Conservation (phyloP, 2,888 invertebrate genomes). For the Tridacna gigas region DNA sequence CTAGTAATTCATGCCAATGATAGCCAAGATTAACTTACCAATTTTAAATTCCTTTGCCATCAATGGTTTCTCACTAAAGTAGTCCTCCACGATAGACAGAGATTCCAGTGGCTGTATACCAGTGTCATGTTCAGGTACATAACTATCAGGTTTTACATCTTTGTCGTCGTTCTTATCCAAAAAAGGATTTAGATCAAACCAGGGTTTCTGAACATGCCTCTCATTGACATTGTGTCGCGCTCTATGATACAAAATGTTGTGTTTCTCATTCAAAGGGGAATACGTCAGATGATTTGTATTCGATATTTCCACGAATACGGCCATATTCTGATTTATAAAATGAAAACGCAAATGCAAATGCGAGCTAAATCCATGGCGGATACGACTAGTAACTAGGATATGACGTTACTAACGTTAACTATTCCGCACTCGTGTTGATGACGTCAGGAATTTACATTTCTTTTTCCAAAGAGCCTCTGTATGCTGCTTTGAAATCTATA, state of each 20-base stretch:
- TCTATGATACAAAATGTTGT: constrained; percentile 57
- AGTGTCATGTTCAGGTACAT: constrained; percentile 39
- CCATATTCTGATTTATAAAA: constrained; percentile 28
- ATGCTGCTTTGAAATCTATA: too few species aligned
- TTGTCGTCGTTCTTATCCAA: constrained; percentile 45
- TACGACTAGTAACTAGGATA: background rate
- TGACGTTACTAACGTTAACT: constrained; percentile 16
- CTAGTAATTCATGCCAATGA: too few species aligned
- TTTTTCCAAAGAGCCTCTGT: too few species aligned
- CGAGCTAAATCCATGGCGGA: too few species aligned
- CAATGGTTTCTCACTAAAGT: constrained; percentile 50
- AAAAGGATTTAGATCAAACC: constrained; percentile 64
- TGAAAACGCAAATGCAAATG: too few species aligned
- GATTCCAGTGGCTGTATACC: constrained; percentile 48
- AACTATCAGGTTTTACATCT: constrained; percentile 38
- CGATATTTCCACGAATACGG: constrained; percentile 48
- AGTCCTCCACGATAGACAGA: constrained; percentile 57
- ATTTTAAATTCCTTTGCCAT: constrained; percentile 52
- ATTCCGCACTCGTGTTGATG: background rate
- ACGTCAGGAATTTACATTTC: background rate
- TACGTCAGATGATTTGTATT: constrained; percentile 47
- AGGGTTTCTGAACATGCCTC: constrained; percentile 59
- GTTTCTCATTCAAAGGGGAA: constrained; percentile 59
- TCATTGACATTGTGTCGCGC: constrained; percentile 47
- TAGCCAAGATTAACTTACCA: constrained; percentile 37